Base-by-base conservation (phyloP, 2,113 vertebrate genomes). In the Desmodus rotundus region DNA sequence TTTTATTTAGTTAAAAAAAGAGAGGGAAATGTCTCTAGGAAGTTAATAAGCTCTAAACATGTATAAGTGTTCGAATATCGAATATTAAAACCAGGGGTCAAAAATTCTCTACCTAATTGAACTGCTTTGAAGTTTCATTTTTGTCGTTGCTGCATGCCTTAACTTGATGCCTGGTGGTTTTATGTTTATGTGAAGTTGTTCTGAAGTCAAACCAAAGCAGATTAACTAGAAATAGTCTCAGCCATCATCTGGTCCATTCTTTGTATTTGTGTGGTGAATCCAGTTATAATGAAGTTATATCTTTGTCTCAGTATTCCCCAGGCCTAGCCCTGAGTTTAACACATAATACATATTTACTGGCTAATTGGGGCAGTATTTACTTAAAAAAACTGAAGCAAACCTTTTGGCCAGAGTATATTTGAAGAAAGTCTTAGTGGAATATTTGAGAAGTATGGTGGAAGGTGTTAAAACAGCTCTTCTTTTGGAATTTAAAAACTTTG, bases 361-460 rank as follows among this genome's bases (percentile, higher is more conserved):
- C 24, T 86, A 22, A 28, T 47, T 47, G 14, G 58, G 8, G 11
- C 41, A 93, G 17, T 80, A 43, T 47, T 83, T 84, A 70, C 31
- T 81, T 31, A 11, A 43, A 54, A 58, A 33, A 22, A 72, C 52
- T 72, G 19, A 90, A 89, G 31, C 47, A 81, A 81, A 95, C 10
- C 22, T 94, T 94, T 92, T 93, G 72, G 63, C 36, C 80, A 92
- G 47, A 65, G 24, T 84, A 14, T 67, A 43, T 80, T 84, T 92
- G 36, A 76, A 92, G 77, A 50, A 58, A 63, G 14, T 72, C 36
- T 81, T 81, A 11, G 7, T 87, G 50, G 28, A 80, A 56, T 85
- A 31, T 77, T 67, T 47, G 36, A 70, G n/a, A 81, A 91, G 36
- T 70, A 45, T 83, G 50, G 13, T 89, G 17, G 28, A 85, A 67